These are phyloP conservation scores for Eonycteris spelaea DNA, from an alignment of 2,113 vertebrate species.

Conservation along the genomic window DNA sequence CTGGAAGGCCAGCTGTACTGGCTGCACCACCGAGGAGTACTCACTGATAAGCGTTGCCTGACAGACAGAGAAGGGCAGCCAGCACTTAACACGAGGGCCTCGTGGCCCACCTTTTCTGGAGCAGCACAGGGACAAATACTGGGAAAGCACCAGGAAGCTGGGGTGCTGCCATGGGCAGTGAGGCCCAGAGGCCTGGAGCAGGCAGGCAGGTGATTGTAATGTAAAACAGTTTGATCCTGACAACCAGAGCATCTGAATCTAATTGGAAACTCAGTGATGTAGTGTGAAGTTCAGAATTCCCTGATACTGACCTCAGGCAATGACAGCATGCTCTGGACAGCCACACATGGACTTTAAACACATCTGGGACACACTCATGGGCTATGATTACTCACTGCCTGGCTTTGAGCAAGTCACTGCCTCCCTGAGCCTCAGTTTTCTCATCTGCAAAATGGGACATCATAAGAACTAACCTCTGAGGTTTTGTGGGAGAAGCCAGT, in stretches of 20 bases:
- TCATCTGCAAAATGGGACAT: not conserved
- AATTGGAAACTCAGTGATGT: not conserved
- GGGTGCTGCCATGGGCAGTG: not conserved
- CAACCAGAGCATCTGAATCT: not conserved
- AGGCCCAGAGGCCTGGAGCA: not conserved
- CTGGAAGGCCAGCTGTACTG: slow-evolving; percentile 95
- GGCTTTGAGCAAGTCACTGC: not conserved
- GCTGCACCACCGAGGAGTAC: slow-evolving; percentile 92
- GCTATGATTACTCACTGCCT: not conserved
- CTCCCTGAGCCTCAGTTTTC: not conserved
- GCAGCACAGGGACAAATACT: not conserved
- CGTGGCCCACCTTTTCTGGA: not conserved
- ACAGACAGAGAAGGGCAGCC: not conserved
- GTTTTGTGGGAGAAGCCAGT: not conserved
- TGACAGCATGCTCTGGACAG: fast-evolving
- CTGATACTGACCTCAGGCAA: fast-evolving
- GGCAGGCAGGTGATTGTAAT: not conserved
- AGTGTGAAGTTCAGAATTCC: not conserved
- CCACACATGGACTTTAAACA: not conserved
- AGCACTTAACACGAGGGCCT: fast-evolving
- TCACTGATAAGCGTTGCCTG: slow-evolving; percentile 95
- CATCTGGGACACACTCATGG: fast-evolving
- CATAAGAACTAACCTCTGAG: not conserved
- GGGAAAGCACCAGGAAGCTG: not conserved
- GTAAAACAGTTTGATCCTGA: not conserved